phyloP scores from a whole-genome alignment of 2,888 invertebrate species.

The Lagria hirta region DNA sequence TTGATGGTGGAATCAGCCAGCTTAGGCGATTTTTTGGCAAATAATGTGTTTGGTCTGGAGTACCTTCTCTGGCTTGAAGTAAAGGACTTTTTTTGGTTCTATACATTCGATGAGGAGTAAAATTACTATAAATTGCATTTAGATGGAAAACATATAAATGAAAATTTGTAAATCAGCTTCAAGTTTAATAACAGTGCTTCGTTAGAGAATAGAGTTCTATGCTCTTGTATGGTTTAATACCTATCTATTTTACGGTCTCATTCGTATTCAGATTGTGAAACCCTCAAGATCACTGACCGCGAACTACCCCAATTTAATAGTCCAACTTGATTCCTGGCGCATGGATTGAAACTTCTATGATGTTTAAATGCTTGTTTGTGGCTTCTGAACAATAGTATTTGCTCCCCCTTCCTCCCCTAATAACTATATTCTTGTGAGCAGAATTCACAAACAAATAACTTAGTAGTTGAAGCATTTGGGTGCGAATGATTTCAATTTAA shows the following conservation, averaged over 20 bases:
- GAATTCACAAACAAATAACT: slow-evolving; percentile 30
- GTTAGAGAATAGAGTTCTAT: too few species aligned
- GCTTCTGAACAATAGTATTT: slow-evolving; percentile 29
- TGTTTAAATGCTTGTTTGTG: slow-evolving; percentile 41
- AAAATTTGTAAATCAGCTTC: too few species aligned
- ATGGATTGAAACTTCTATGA: slow-evolving; percentile 35
- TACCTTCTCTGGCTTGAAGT: too few species aligned
- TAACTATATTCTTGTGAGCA: slow-evolving; percentile 22
- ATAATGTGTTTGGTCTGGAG: too few species aligned
- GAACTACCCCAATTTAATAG: slow-evolving; percentile 43
- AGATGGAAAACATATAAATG: too few species aligned
- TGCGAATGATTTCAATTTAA: slow-evolving; percentile 30
- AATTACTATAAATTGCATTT: too few species aligned
- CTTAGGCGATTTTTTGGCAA: too few species aligned
- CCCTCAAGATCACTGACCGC: slow-evolving; percentile 42
- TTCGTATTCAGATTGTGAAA: slow-evolving; percentile 42
- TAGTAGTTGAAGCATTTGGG: slow-evolving; percentile 26
- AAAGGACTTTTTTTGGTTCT: too few species aligned
- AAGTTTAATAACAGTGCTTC: too few species aligned
- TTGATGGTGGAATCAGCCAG: too few species aligned
- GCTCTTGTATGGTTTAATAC: slow-evolving; percentile 21
- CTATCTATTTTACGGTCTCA: slow-evolving; percentile 26
- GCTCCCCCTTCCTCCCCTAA: too few species aligned
- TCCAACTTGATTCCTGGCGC: slow-evolving; percentile 37
- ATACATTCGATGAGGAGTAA: too few species aligned